Evolutionary conservation across 2,888 invertebrate genomes (phyloP), one percentile per base, ranked within the genome.

Genomic region (Boloria euphrosyne): DNA sequence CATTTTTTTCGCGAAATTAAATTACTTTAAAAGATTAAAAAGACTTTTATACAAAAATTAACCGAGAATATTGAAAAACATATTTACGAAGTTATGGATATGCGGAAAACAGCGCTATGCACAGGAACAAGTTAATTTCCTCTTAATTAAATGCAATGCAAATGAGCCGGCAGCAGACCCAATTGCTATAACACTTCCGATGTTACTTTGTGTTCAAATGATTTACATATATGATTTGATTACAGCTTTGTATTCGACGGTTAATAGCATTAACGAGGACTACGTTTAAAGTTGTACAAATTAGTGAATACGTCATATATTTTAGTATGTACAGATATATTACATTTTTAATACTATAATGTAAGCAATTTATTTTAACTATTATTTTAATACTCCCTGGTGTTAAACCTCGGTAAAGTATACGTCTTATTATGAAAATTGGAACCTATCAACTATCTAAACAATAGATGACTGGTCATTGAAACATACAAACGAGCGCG

Each of bases 131-230:
- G 58, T 65, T 65, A 65, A 65, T 59, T 65, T 65, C 47, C 58
- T 53, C 59, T 65, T 65, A 65, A 65, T 65, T 59, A 65, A 65
- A 65, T 58, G 46, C 65, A 65, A 65, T 65, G 58, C 65, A 65
- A 65, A 65, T 65, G 52, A 65, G 64, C 58, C 52, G 53, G 31
- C 59, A 59, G 31, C 65, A 59, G 55, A 64, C 64, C 14, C 52
- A 31, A 65, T 59, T 65, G 64, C 59, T 58, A 65, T 65, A 65
- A 59, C 17, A 59, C 64, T 64, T 64, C 64, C 64, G 64, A 52
- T 65, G 52, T 52, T 65, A 52, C 52, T 64, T 44, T 46, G 58
- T 53, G 38, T 53, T 59, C 46, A 18, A 47, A 59, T 58, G 31
- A 65, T 65, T 65, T 59, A 59, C 65, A 59, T 65, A 59, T 54